Conservation (phyloP, 2,113 vertebrate genomes). For the Rhinichthys klamathensis region DNA sequence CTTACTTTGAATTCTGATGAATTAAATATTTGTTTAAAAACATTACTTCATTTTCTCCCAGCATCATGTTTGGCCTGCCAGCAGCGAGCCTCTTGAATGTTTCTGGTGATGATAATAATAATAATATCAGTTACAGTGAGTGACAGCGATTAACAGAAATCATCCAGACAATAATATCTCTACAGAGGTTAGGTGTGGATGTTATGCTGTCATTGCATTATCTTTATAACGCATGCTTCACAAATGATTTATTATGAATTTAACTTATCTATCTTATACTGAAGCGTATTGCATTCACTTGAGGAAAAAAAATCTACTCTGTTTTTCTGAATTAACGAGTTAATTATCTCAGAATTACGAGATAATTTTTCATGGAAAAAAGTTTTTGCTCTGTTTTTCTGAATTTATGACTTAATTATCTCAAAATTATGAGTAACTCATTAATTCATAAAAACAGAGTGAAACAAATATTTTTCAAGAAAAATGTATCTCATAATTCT, state of each 20-base stretch:
- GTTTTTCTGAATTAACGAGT: too few species aligned
- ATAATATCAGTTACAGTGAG: neutral
- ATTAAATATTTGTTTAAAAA: neutral
- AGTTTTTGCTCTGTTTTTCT: too few species aligned
- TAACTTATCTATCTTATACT: slow-evolving; percentile 9
- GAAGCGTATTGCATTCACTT: too few species aligned
- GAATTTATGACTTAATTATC: too few species aligned
- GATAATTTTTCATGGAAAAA: too few species aligned
- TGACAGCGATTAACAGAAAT: neutral
- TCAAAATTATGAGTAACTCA: too few species aligned
- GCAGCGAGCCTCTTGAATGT: slow-evolving; percentile 47
- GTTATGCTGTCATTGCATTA: neutral
- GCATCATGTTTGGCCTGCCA: slow-evolving; percentile 20
- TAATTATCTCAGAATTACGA: too few species aligned
- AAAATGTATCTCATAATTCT: too few species aligned
- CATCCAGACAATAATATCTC: neutral
- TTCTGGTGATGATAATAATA: slow-evolving; percentile 37
- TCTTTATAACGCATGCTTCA: too few species aligned
- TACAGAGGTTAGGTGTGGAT: neutral
- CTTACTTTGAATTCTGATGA: neutral
- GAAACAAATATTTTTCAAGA: too few species aligned
- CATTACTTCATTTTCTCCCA: slow-evolving; percentile 50
- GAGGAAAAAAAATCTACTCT: too few species aligned
- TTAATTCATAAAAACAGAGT: too few species aligned
- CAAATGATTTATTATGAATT: neutral